Evolutionary conservation across 2,797 vertebrate genomes (phyloP), one percentile per base, ranked within the genome.

Genomic region (Chiropotes sagulatus): DNA sequence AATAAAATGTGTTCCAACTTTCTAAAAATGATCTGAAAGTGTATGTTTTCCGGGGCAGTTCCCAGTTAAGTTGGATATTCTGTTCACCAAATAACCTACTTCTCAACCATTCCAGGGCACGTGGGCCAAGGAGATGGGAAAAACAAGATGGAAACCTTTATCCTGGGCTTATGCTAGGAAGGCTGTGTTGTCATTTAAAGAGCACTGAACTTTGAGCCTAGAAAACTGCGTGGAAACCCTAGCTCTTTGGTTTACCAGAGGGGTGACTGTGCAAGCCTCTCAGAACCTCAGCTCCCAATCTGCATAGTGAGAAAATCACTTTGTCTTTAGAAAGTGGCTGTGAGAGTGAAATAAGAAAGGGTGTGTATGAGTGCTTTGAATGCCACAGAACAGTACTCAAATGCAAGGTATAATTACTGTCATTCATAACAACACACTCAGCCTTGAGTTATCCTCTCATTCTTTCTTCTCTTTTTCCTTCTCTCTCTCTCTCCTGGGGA

Each of bases 111-210:
- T 78, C 28, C 11, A 48, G 76, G 5, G 2, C 22, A 15, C 7
- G 6, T 6, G 5, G 9, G 5, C 36, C 36, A 64, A 44, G 39
- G 15, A 39, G 15, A 4, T 26, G 8, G 5, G 22, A 30, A 36
- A 67, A 36, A 33, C 7, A 61, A 14, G 12, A 80, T 19, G 1
- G 2, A 33, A 67, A 82, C 22, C 5, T 30, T 17, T 0, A 0
- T 11, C 13, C 24, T n/a, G 36, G 52, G 30, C 26, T 75, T 44
- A 28, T 20, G 3, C 24, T 7, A n/a, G 64, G 52, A 94, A 92
- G 50, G 10, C 36, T 52, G 50, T 12, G 7, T 50, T 73, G 20
- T 3, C 6, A 1, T 28, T 92, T 57, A 52, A 26, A 96, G 54
- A 67, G n/a, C 19, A 44, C 36, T 57, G 20, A 79, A 50, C 20